A percentile compares a stretch with the other conserved stretches of the same genome.
phyloP scores from a whole-genome alignment of 2,888 invertebrate species.

The Teinopalpus imperialis region DNA sequence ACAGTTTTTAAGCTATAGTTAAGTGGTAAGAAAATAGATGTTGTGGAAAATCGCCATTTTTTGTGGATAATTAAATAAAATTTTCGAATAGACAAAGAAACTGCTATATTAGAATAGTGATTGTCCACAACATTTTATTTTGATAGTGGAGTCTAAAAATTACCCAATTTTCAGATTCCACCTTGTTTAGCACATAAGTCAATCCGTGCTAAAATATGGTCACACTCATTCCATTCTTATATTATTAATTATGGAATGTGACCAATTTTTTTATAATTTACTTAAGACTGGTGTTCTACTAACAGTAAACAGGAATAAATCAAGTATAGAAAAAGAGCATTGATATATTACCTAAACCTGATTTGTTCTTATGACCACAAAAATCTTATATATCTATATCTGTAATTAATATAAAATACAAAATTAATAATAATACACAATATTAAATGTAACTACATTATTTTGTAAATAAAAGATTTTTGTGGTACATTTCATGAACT shows the following conservation, averaged over 20 bases:
- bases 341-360: background rate
- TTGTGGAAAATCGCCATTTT: conserved; percentile 23
- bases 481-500: conserved; percentile 36
- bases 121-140: conserved; percentile 29
- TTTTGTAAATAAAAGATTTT: conserved; percentile 32
- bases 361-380: conserved; percentile 18
- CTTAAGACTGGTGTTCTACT: conserved; percentile 64
- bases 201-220: conserved; percentile 24
- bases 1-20: conserved; percentile 39
- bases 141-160: conserved; percentile 33
- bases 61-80: too few species aligned
- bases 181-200: conserved; percentile 31
- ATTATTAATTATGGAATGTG: conserved; percentile 21
- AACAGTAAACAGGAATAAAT: conserved; percentile 47
- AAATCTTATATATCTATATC: conserved; percentile 1
- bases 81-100: too few species aligned
- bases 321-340: conserved; percentile 24
- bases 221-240: conserved; percentile 21
- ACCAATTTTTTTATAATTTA: conserved; percentile 21
- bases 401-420: background rate
- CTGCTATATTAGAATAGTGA: conserved; percentile 21
- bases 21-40: conserved; percentile 13
- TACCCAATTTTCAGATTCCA: conserved; percentile 33
- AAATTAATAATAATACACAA: too few species aligned
- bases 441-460: too few species aligned